Evolutionary conservation across 2,888 invertebrate genomes (phyloP).

Genomic region (Pilophorus perplexus): DNA sequence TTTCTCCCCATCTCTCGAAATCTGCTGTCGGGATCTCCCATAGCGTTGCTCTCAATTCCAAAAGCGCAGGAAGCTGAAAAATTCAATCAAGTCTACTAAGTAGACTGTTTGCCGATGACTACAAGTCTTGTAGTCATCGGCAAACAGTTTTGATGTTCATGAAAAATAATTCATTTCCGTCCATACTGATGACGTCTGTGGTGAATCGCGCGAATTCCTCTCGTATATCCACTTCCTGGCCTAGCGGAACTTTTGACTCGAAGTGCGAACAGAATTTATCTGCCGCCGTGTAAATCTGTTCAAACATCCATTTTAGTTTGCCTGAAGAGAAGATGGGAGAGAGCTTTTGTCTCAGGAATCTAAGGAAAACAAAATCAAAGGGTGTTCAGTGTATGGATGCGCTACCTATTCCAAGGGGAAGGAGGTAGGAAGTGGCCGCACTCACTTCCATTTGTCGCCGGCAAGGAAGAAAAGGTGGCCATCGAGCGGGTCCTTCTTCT

Average conservation of each 20-base stretch:
- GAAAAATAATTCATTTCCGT: background rate
- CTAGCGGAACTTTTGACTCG: background rate
- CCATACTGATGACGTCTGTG: slow-evolving; percentile 3
- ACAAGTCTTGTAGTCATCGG: no score
- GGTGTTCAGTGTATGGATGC: no score
- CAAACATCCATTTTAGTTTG: slow-evolving; percentile 31
- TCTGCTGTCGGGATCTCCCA: slow-evolving; percentile 24
- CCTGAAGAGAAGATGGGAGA: slow-evolving; percentile 25
- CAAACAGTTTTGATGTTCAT: no score
- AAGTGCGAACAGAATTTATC: slow-evolving; percentile 1
- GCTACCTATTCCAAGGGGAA: no score
- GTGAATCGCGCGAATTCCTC: slow-evolving; percentile 2
- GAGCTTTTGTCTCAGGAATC: slow-evolving; percentile 11
- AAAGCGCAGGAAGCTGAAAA: slow-evolving; percentile 40
- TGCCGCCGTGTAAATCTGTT: slow-evolving; percentile 4
- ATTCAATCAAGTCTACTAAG: no score
- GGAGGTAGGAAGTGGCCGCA: no score
- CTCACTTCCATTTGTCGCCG: slow-evolving; percentile 37
- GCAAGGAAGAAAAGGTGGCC: slow-evolving; percentile 36
- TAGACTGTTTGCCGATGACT: no score
- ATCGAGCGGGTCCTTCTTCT: slow-evolving; percentile 35
- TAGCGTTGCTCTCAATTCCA: slow-evolving; percentile 34
- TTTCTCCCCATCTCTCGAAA: slow-evolving; percentile 33
- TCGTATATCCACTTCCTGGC: background rate
- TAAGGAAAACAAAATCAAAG: background rate